phyloP scores from a whole-genome alignment of 2,113 vertebrate genomes.

The Muntiacus reevesi region DNA sequence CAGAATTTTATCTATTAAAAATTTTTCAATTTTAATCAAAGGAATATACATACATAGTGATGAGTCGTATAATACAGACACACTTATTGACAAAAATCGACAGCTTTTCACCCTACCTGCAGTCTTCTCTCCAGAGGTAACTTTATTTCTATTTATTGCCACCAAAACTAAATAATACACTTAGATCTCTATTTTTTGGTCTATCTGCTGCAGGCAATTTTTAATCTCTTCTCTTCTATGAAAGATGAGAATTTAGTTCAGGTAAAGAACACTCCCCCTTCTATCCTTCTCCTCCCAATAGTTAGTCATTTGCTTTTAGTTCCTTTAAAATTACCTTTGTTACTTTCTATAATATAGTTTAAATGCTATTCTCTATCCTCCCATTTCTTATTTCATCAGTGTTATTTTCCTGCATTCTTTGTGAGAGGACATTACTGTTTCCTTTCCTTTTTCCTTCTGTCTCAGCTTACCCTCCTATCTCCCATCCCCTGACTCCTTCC shows the following conservation, averaged over 20 bases:
- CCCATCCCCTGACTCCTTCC: neutral
- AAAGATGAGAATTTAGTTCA: neutral
- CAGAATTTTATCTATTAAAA: conserved; percentile 63
- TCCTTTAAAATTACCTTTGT: neutral
- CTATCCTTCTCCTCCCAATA: neutral
- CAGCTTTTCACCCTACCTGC: neutral
- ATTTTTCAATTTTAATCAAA: neutral
- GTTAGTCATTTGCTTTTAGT: neutral
- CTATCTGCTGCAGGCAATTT: neutral
- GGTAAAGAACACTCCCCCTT: neutral
- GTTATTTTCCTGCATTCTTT: neutral
- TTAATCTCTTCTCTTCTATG: conserved; percentile 1
- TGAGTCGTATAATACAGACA: neutral
- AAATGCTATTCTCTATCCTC: neutral
- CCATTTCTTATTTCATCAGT: neutral
- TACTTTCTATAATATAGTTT: neutral
- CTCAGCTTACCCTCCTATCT: neutral
- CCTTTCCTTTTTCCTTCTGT: neutral
- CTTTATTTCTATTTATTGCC: neutral
- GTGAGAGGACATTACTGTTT: neutral
- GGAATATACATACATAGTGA: neutral
- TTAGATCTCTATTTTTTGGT: neutral
- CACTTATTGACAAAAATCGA: neutral
- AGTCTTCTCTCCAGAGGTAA: neutral
- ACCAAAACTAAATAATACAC: neutral